Percentiles rank a stretch among this genome's conserved stretches.
These are phyloP conservation scores for Promerops cafer DNA, from an alignment of 2,113 vertebrate species.

Conservation along the genomic window DNA sequence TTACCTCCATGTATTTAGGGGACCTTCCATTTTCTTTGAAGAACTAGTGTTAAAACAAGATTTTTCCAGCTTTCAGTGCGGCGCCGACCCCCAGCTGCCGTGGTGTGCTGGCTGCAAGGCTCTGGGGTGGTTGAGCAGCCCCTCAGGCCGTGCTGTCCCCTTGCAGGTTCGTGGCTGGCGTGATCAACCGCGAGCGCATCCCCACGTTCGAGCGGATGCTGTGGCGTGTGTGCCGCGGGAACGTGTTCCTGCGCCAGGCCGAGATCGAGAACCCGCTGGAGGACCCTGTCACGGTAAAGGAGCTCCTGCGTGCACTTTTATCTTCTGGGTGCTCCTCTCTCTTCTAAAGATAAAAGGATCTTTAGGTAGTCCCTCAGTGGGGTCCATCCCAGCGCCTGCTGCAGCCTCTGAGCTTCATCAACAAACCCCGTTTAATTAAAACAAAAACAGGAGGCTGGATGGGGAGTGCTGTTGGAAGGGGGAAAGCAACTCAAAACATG, in stretches of 20 bases:
- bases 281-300: constrained; percentile 85
- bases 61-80: accelerated
- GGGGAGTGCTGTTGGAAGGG: neutral
- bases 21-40: neutral
- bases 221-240: constrained; percentile 97
- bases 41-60: neutral
- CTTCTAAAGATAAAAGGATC: accelerated
- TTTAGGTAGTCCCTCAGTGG: accelerated
- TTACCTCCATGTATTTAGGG: accelerated
- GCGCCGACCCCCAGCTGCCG: accelerated
- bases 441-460: neutral
- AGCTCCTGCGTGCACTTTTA: too few relatives aligned
- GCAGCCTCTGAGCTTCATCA: neutral
- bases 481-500: neutral
- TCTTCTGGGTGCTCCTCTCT: too few relatives aligned
- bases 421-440: accelerated
- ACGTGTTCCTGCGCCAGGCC: constrained; percentile 93
- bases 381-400: neutral
- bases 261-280: constrained; percentile 94
- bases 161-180: constrained; percentile 91
- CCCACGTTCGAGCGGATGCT: constrained; percentile 97
- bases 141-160: neutral
- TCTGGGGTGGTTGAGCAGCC: neutral
- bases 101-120: neutral
- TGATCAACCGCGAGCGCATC: constrained; percentile 93